A percentile compares a stretch with the other conserved stretches of the same genome.
Conservation (phyloP, 92 coral and sea anemone species). For the Bergia sp. region DNA sequence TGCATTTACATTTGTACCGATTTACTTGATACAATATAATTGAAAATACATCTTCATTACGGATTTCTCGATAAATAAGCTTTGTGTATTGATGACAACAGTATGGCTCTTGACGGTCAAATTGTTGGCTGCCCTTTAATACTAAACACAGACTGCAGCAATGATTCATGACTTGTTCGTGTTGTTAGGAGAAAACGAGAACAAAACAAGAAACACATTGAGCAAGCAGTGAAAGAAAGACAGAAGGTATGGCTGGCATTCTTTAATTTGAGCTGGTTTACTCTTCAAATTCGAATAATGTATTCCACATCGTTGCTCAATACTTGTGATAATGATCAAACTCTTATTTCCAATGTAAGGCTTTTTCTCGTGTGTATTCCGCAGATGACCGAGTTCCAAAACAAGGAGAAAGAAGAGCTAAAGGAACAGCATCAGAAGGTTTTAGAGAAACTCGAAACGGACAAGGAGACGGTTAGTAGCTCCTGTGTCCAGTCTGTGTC, state of each 20-base stretch:
- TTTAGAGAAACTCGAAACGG: constrained; percentile 65
- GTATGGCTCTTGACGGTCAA: too few species aligned
- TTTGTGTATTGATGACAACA: too few species aligned
- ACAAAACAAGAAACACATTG: constrained; percentile 97
- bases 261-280: neutral
- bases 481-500: neutral
- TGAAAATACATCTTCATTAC: too few species aligned
- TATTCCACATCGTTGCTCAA: neutral
- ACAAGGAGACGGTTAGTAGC: constrained; percentile 75
- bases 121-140: too few species aligned
- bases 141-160: too few species aligned
- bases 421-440: constrained; percentile 80
- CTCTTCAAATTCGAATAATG: neutral
- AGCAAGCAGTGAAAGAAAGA: constrained; percentile 92
- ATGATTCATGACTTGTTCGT: neutral
- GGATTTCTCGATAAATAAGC: too few species aligned
- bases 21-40: too few species aligned
- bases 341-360: neutral
- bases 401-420: constrained; percentile 86
- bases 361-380: neutral
- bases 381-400: constrained; percentile 92
- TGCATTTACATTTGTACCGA: too few species aligned
- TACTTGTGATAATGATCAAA: neutral
- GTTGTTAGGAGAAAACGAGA: constrained; percentile 89
- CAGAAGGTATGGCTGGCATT: constrained; percentile 71